A percentile compares a stretch with the other conserved stretches of the same genome.
Evolutionary conservation across 2,113 vertebrate species (phyloP).

Genomic region (Nesogale talazaci): DNA sequence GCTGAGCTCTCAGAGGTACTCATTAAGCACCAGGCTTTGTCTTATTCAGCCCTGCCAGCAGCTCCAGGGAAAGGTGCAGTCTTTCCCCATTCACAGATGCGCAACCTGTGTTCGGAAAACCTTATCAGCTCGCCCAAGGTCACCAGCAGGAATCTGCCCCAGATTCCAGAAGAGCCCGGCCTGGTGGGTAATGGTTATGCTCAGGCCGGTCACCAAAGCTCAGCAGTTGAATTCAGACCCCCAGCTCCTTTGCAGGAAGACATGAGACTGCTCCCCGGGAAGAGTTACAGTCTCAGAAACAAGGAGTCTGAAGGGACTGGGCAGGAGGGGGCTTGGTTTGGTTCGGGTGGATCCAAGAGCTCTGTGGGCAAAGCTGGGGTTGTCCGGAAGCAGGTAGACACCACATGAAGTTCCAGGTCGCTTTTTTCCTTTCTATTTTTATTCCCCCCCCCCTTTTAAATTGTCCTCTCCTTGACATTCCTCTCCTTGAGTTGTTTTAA

Average conservation of each 20-base stretch:
- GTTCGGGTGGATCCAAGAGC: too few species aligned
- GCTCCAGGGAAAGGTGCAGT: accelerated
- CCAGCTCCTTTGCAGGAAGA: too few species aligned
- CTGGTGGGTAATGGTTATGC: too few species aligned
- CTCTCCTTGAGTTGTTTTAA: constrained; percentile 30
- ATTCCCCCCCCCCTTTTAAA: constrained; percentile 3
- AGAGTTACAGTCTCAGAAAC: too few species aligned
- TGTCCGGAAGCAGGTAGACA: neutral
- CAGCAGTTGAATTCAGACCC: too few species aligned
- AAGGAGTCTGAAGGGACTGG: too few species aligned
- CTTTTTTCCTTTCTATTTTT: constrained; percentile 6
- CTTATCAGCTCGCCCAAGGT: neutral
- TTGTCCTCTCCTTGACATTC: constrained; percentile 44
- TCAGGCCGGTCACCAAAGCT: too few species aligned
- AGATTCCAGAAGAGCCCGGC: neutral
- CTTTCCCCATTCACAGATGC: neutral
- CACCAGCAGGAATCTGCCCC: neutral
- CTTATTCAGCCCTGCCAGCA: neutral
- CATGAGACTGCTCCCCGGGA: too few species aligned
- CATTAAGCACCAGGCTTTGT: neutral
- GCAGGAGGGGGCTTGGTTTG: too few species aligned
- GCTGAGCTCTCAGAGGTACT: neutral
- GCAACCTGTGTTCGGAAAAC: neutral
- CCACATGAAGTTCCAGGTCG: neutral
- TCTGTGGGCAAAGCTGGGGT: too few species aligned